Conservation (phyloP, 1,140 invertebrate species). For the Drosophila malerkotliana region DNA sequence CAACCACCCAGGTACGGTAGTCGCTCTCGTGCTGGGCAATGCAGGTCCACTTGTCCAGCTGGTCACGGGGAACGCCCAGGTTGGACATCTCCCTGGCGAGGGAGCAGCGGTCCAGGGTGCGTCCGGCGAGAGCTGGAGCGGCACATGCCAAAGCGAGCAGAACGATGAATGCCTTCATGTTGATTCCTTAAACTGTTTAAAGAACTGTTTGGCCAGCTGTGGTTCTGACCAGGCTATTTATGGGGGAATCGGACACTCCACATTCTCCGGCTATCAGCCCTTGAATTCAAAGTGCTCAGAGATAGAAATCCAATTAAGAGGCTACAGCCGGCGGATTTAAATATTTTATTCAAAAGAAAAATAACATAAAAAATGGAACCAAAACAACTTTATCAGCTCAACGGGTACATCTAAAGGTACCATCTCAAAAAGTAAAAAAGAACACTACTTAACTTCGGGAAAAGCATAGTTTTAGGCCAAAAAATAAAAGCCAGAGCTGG, state of each 20-base stretch:
- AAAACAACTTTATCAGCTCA: constrained; percentile 24
- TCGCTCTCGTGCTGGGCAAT: constrained; percentile 71
- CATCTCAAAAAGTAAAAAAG: constrained; percentile 31
- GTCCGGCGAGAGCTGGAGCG: constrained; percentile 53
- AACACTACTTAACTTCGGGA: not conserved
- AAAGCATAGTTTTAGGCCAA: constrained; percentile 34
- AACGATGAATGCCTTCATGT: constrained; percentile 56
- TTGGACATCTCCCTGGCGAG: constrained; percentile 74
- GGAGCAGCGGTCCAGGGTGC: constrained; percentile 74
- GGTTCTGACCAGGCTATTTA: constrained; percentile 28
- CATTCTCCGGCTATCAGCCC: constrained; percentile 2
- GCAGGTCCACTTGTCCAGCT: constrained; percentile 66
- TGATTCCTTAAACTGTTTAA: not conserved
- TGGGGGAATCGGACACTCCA: not conserved
- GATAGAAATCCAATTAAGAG: constrained; percentile 32
- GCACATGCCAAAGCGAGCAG: constrained; percentile 40
- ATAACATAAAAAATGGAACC: not conserved
- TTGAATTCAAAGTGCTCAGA: constrained; percentile 10
- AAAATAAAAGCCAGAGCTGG: constrained; percentile 17
- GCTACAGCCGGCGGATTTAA: constrained; percentile 6
- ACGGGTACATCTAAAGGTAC: constrained; percentile 12
- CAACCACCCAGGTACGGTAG: constrained; percentile 63
- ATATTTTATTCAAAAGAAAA: constrained; percentile 20
- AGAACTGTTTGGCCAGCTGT: constrained; percentile 37
- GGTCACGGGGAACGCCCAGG: constrained; percentile 67